Evolutionary conservation across 2,797 vertebrate species (phyloP).

Genomic region (Pseudomugil gertrudae): DNA sequence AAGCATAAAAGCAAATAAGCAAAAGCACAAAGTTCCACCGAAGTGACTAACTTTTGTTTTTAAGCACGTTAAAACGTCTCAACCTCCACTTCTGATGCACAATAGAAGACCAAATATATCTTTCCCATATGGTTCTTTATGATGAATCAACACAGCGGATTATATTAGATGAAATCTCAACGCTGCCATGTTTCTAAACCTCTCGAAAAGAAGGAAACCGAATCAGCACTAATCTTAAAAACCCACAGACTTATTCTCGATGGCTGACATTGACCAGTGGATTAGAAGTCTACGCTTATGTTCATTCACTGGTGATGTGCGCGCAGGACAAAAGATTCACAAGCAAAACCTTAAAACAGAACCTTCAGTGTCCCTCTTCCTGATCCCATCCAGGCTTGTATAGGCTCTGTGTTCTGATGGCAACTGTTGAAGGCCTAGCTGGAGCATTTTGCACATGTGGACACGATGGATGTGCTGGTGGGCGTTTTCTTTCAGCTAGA

Average conservation of each 20-base stretch:
- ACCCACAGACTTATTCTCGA: conserved; percentile 46
- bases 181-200: conserved; percentile 53
- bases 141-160: conserved; percentile 41
- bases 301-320: conserved; percentile 48
- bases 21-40: conserved; percentile 25
- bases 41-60: conserved; percentile 23
- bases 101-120: conserved; percentile 27
- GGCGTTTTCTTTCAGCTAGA: conserved; percentile 73
- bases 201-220: conserved; percentile 43
- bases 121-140: conserved; percentile 36
- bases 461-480: conserved; percentile 75
- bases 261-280: conserved; percentile 71
- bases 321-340: conserved; percentile 34
- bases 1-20: conserved; percentile 15
- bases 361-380: conserved; percentile 63
- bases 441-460: conserved; percentile 71
- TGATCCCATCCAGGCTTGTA: conserved; percentile 58
- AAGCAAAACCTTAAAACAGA: conserved; percentile 56
- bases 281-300: conserved; percentile 60
- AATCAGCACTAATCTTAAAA: conserved; percentile 59
- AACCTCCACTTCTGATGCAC: conserved; percentile 17
- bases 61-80: conserved; percentile 21
- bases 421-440: conserved; percentile 69
- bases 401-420: conserved; percentile 58
- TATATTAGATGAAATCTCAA: conserved; percentile 53